These are phyloP conservation scores for Phoenicopterus ruber DNA, from an alignment of 2,113 vertebrate genomes.

Conservation along the genomic window DNA sequence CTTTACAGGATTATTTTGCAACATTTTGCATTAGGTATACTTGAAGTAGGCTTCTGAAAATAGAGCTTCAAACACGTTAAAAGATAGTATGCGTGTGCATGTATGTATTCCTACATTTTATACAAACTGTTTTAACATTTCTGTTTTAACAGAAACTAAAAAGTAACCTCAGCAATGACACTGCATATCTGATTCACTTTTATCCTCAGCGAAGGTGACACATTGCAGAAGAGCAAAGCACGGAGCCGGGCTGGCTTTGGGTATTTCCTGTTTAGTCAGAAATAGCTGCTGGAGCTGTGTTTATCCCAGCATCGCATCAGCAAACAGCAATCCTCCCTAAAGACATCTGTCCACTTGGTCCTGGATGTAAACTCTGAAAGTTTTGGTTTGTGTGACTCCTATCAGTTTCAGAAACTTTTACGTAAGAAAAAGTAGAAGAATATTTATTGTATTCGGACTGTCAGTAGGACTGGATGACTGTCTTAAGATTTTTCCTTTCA, in stretches of 20 bases:
- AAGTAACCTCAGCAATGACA: constrained; percentile 9
- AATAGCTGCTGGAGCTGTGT: not conserved
- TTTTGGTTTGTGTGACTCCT: not conserved
- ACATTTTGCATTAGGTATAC: not conserved
- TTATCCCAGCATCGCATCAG: not conserved
- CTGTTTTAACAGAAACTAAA: not conserved
- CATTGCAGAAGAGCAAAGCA: not conserved
- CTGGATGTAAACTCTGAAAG: not conserved
- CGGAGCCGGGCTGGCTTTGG: not conserved
- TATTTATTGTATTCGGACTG: not conserved
- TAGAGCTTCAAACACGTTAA: not conserved
- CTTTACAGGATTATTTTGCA: constrained; percentile 18
- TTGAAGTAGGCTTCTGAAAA: constrained; percentile 10
- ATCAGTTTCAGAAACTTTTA: not conserved
- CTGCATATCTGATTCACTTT: constrained; percentile 16
- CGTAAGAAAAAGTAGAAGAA: not conserved
- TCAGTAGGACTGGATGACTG: not conserved
- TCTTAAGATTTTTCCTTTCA: not conserved
- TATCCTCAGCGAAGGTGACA: not conserved
- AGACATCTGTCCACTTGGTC: not conserved
- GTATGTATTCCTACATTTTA: not conserved
- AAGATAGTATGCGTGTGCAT: not conserved
- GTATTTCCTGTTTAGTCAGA: constrained; percentile 12
- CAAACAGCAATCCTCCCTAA: not conserved
- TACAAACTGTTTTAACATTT: not conserved